Evolutionary conservation across 2,797 vertebrate species (phyloP), one percentile per base, ranked within the genome.

Genomic region (Clarias fuscus): DNA sequence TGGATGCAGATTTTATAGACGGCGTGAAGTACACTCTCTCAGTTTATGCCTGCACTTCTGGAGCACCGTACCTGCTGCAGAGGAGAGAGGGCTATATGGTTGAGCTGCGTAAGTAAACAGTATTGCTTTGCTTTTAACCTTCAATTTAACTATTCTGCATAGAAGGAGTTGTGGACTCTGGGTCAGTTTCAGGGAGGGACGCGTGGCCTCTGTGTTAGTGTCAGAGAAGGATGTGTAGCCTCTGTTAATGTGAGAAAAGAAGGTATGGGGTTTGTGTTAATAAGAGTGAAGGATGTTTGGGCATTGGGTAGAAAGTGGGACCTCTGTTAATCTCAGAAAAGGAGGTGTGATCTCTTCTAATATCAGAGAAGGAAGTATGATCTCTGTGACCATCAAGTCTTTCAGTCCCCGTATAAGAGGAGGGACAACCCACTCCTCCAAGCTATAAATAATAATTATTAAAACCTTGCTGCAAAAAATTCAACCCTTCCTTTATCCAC

Each of bases 11-110:
- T 62, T 89, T 95, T 18, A 5, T 0, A 37, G 73, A 73, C 0
- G 94, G 94, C 0, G 33, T 85, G 64, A 91, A 92, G 83, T 95
- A 95, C 86, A 85, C n/a, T 0, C 0, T 95, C n/a, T 94, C 93
- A 0, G 61, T 96, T 48, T 94, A 92, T 3, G 91, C 89, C 90
- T 95, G 94, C 89, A 92, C 90, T 10, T 48, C 40, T 1, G 83
- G 59, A n/a, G 87, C 90, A 20, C 89, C 91, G 3, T 20, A 89
- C 70, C 89, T 95, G 3, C 87, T 94, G 0, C 86, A 93, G 53
- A 92, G 75, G 77, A 90, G 82, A 76, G 89, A 94, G 56, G 94
- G 92, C 10, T 96, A 94, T 27, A 56, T 90, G 20, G 30, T 15
- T 3, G 93, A 96, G 84, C 61, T 73, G 70, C 15, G 95, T 96